A percentile compares a stretch with the other conserved stretches of the same genome.
Evolutionary conservation across 2,797 vertebrate species (phyloP).

Genomic region (Semaprochilodus insignis): DNA sequence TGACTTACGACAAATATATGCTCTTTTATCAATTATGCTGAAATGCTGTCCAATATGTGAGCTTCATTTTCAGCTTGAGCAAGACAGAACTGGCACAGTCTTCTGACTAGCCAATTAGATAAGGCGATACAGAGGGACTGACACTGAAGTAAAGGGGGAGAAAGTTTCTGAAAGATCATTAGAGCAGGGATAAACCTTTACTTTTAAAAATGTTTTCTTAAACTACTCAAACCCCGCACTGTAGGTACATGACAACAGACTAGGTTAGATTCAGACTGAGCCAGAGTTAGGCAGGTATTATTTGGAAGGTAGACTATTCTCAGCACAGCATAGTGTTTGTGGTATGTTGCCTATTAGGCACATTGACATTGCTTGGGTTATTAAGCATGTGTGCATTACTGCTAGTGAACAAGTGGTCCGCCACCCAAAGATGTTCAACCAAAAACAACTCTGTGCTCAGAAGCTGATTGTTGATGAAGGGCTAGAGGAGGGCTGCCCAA

Average conservation of each 20-base stretch:
- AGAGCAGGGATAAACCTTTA: not conserved
- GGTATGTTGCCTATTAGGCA: too few species aligned
- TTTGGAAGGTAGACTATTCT: not conserved
- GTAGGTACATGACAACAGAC: not conserved
- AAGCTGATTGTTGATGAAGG: too few species aligned
- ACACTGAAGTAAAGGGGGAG: not conserved
- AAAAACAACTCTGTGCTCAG: not conserved
- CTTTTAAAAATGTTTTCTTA: not conserved
- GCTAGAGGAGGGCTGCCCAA: too few species aligned
- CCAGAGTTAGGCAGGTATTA: not conserved
- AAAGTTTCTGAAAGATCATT: slow-evolving; percentile 20
- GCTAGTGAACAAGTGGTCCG: not conserved
- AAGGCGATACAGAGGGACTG: not conserved
- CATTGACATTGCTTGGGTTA: not conserved
- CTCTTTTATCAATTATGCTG: slow-evolving; percentile 1
- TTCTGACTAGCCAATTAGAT: slow-evolving; percentile 13
- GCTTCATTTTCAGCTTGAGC: slow-evolving; percentile 15
- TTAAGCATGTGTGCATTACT: not conserved
- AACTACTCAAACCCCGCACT: not conserved
- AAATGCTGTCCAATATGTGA: not conserved
- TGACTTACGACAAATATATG: not conserved
- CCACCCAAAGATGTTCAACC: not conserved
- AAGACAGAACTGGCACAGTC: not conserved
- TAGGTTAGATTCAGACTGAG: not conserved
- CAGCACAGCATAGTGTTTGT: not conserved